These are phyloP conservation scores for Formica exsecta DNA, from an alignment of 1,140 invertebrate genomes.

Conservation along the genomic window DNA sequence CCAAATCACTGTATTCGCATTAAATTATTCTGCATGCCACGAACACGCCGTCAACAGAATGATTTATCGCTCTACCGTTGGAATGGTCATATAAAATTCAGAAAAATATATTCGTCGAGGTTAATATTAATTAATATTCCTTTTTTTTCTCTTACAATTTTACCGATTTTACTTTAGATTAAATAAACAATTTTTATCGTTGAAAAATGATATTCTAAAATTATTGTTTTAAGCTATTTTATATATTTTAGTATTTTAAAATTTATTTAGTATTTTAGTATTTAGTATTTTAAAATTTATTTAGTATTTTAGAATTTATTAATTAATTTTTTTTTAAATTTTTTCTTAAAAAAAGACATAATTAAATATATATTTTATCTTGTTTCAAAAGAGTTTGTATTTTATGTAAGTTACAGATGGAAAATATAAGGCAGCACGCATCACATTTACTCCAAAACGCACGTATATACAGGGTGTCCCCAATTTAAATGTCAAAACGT, in stretches of 20 bases:
- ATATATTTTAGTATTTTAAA: no score
- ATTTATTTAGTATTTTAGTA: no score
- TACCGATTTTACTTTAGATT: not conserved
- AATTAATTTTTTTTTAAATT: no score
- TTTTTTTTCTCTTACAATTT: not conserved
- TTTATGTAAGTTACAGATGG: not conserved
- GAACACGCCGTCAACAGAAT: not conserved
- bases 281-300: no score
- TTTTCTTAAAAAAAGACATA: no score
- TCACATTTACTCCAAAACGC: not conserved
- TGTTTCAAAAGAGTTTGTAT: not conserved
- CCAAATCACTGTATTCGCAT: constrained; percentile 19
- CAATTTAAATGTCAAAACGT: no score
- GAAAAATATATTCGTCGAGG: not conserved
- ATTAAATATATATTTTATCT: not conserved
- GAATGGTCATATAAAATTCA: not conserved
- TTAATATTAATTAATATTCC: not conserved
- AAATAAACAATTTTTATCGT: not conserved
- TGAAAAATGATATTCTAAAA: not conserved
- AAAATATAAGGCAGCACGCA: not conserved
- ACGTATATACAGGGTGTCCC: not conserved
- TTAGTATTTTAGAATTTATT: no score
- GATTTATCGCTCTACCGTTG: not conserved
- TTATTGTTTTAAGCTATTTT: no score
- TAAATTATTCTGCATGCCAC: not conserved